A percentile compares a stretch with the other conserved stretches of the same genome.
Evolutionary conservation across 2,888 invertebrate genomes (phyloP).

Genomic region (Andrena camellia): DNA sequence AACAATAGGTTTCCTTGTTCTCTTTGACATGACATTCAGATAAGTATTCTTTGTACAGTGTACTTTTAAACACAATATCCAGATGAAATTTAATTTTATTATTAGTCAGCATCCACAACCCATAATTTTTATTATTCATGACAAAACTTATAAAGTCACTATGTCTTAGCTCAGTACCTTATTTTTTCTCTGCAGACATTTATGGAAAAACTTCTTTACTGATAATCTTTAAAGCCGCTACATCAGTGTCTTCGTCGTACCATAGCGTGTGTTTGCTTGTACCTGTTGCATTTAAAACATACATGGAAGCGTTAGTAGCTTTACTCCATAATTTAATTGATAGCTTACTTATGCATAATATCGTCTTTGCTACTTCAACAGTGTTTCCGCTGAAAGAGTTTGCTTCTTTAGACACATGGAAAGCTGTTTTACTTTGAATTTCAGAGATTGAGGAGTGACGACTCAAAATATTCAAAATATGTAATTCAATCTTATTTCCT

Average conservation of each 20-base stretch:
- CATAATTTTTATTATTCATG: neutral
- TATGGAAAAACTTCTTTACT: neutral
- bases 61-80: no score
- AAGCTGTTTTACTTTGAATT: neutral
- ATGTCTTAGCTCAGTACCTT: neutral
- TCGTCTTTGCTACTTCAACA: neutral
- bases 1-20: no score
- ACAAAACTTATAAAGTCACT: neutral
- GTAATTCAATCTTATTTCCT: no score
- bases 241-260: neutral
- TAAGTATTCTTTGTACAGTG: no score
- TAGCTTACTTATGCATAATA: neutral
- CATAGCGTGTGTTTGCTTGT: neutral
- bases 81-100: no score
- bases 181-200: neutral
- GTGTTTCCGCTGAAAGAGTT: neutral
- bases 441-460: neutral
- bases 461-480: no score
- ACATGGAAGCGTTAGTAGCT: neutral
- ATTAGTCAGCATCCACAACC: neutral
- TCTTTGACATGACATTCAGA: no score
- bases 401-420: neutral
- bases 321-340: neutral
- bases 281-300: neutral
- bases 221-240: conserved; percentile 2